Base-by-base conservation (phyloP, 2,797 vertebrate species). In the Oryzias dopingdopingensis region DNA sequence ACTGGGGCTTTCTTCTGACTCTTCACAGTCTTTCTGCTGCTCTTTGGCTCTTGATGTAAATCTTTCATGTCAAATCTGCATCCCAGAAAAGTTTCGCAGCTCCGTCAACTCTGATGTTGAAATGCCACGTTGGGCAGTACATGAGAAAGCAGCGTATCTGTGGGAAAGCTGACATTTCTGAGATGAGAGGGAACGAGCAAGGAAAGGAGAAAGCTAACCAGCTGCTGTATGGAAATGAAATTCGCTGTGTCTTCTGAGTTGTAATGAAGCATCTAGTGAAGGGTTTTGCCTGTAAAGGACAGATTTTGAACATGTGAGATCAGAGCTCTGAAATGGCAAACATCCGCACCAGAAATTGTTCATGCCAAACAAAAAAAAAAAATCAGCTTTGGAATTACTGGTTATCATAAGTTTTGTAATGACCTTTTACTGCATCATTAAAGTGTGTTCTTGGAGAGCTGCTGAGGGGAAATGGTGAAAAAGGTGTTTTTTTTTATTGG, bases 91-190 rank as follows among this genome's bases (percentile, higher is more conserved):
- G 22, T 50, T 24, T 13, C 48, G 22, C 43, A 14, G 18, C 24
- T 10, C 43, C 51, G 52, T 42, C 59, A 40, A 15, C 54, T 5
- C 8, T 74, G 76, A 65, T 76, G 73, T 82, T 79, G 80, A 83
- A 86, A 85, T 76, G 81, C 67, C 81, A 85, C 69, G 54, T 7
- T 14, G 42, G 43, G 52, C 54, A 4, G 57, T 47, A 20, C 45
- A 62, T 60, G 70, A 56, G 69, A 52, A 37, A 29, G 66, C 23
- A 46, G 59, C 41, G 55, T 43, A 46, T 71, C 52, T 20, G 55
- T 24, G 60, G 56, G 43, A 55, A 58, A 59, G 55, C 64, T 81
- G 80, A 71, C 76, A 79, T 84, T 82, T 83, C 44, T 59, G 44
- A 59, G 62, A 51, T 68, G 59, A 43, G 49, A 22, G 22, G 16